These are phyloP conservation scores for Diadromus collaris DNA, from an alignment of 2,888 invertebrate species.

Conservation along the genomic window DNA sequence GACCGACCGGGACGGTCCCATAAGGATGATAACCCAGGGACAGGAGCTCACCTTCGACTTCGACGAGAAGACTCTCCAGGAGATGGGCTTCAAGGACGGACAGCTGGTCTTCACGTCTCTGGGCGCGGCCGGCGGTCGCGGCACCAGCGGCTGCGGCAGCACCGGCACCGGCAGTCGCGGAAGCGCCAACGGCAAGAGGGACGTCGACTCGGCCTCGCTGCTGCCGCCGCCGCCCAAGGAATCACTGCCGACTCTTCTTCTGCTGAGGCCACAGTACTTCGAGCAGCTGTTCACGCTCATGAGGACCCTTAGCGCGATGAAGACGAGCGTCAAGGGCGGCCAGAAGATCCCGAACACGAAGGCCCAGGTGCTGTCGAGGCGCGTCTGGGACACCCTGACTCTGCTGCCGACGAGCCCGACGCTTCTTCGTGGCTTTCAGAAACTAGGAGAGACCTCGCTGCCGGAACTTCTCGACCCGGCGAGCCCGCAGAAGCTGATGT, in stretches of 20 bases:
- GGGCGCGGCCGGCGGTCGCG: constrained; percentile 88
- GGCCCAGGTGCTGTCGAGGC: constrained; percentile 91
- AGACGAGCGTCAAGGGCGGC: constrained; percentile 87
- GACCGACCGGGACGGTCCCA: constrained; percentile 87
- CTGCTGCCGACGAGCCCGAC: constrained; percentile 95
- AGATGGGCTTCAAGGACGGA: constrained; percentile 96
- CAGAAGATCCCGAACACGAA: constrained; percentile 90
- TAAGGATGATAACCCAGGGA: constrained; percentile 96
- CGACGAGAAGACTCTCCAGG: constrained; percentile 94
- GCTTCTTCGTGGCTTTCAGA: constrained; percentile 91
- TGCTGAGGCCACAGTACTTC: constrained; percentile 93
- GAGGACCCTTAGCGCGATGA: constrained; percentile 94
- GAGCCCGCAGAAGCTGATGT: constrained; percentile 97
- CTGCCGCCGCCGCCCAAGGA: constrained; percentile 93
- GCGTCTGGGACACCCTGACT: constrained; percentile 97
- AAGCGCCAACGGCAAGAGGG: constrained; percentile 82
- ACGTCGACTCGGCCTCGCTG: constrained; percentile 91
- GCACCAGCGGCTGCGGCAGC: constrained; percentile 80
- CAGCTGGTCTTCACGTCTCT: constrained; percentile 96
- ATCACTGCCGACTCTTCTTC: constrained; percentile 91
- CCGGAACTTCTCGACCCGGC: constrained; percentile 91
- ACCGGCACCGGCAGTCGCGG: constrained; percentile 77
- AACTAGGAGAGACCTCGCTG: constrained; percentile 85
- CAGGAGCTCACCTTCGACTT: constrained; percentile 96
- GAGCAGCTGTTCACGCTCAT: constrained; percentile 94